A percentile compares a stretch with the other conserved stretches of the same genome.
Evolutionary conservation across 2,797 vertebrate species (phyloP).

Genomic region (Gambelia wislizenii): DNA sequence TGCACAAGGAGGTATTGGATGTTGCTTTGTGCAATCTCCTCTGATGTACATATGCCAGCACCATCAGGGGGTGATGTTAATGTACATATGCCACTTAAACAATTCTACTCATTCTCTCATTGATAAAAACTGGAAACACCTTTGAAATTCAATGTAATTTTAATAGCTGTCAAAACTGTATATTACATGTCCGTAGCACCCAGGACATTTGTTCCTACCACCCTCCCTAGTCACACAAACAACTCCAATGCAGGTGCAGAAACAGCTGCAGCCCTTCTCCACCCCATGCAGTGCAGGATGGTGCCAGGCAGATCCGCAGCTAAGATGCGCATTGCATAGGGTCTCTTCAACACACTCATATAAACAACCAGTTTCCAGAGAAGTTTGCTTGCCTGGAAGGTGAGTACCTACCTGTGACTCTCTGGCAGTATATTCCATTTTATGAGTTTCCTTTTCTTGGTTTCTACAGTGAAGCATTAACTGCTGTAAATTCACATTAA

Average conservation of each 20-base stretch:
- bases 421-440: background rate
- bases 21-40: no score
- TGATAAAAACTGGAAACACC: background rate
- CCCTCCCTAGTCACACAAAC: background rate
- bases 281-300: background rate
- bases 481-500: background rate
- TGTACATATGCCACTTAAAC: no score
- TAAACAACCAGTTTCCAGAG: background rate
- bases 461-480: background rate
- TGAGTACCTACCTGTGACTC: no score
- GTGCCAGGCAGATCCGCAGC: background rate
- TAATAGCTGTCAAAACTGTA: background rate
- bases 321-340: no score
- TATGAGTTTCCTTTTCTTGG: background rate
- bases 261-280: background rate
- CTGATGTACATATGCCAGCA: no score
- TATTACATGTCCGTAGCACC: background rate
- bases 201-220: no score
- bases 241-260: background rate
- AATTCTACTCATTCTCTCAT: background rate
- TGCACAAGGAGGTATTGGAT: no score
- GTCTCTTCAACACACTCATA: background rate
- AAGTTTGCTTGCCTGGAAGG: background rate
- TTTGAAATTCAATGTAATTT: background rate
- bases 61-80: no score